Evolutionary conservation across 2,113 vertebrate genomes (phyloP).

Genomic region (Gavia stellata): DNA sequence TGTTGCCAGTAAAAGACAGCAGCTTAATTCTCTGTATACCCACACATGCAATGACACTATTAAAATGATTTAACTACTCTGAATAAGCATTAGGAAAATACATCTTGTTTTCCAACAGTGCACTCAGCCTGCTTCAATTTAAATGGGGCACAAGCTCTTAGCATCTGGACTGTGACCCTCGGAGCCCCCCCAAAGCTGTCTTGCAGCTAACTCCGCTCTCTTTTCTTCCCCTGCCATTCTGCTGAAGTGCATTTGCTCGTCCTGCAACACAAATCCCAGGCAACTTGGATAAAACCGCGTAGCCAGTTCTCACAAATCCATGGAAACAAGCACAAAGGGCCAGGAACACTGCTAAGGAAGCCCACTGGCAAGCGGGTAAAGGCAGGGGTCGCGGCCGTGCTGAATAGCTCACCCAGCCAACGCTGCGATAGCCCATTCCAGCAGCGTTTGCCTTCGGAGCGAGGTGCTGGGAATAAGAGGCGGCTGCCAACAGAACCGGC

Average conservation of each 20-base stretch:
- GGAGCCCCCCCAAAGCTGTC: neutral
- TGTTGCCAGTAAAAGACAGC: neutral
- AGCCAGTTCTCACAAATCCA: neutral
- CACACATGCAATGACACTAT: neutral
- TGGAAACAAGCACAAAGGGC: neutral
- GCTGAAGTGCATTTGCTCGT: neutral
- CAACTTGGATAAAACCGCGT: accelerated
- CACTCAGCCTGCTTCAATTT: neutral
- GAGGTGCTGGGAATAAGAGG: neutral
- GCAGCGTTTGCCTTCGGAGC: accelerated
- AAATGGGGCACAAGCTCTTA: neutral
- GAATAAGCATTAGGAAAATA: neutral
- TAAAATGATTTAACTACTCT: neutral
- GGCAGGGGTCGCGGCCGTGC: neutral
- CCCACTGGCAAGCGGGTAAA: neutral
- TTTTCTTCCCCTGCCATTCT: neutral
- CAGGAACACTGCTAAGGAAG: neutral
- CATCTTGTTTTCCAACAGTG: neutral
- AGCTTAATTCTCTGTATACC: neutral
- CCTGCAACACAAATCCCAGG: neutral
- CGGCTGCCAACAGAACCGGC: neutral
- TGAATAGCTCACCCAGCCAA: neutral
- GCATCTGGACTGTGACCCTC: neutral
- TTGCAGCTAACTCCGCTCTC: neutral
- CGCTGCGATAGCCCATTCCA: neutral